Evolutionary conservation across 2,888 invertebrate genomes (phyloP).

Genomic region (Rhingia rostrata): DNA sequence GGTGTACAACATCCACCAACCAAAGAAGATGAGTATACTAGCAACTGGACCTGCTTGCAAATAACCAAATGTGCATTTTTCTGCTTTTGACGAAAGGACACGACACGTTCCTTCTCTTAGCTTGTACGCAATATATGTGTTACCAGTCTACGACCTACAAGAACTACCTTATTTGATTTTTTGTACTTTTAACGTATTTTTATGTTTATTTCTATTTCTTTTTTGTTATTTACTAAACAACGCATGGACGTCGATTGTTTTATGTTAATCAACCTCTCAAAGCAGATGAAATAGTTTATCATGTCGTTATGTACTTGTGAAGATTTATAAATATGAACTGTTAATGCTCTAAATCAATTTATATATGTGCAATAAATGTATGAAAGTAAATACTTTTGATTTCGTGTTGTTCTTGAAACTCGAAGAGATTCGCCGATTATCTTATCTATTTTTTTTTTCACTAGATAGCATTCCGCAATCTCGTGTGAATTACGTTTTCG

Average conservation of each 20-base stretch:
- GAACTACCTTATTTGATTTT: conserved; percentile 22
- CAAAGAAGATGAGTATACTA: conserved; percentile 59
- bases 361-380: conserved; percentile 66
- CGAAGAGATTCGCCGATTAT: not conserved
- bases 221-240: conserved; percentile 44
- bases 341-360: conserved; percentile 50
- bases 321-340: conserved; percentile 35
- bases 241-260: conserved; percentile 25
- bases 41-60: conserved; percentile 28
- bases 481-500: conserved; percentile 1
- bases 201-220: conserved; percentile 12
- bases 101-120: not conserved
- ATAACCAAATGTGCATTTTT: conserved; percentile 50
- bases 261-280: conserved; percentile 35
- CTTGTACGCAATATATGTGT: conserved; percentile 7
- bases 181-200: conserved; percentile 52
- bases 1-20: conserved; percentile 20
- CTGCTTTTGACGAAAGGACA: conserved; percentile 30
- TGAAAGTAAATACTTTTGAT: conserved; percentile 24
- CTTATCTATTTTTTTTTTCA: conserved; percentile 21
- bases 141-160: conserved; percentile 34
- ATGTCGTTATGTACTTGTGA: conserved; percentile 36
- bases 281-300: conserved; percentile 34
- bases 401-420: not conserved
- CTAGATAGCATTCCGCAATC: conserved; percentile 1